phyloP scores from a whole-genome alignment of 2,113 vertebrate species.

The Nesoenas mayeri region DNA sequence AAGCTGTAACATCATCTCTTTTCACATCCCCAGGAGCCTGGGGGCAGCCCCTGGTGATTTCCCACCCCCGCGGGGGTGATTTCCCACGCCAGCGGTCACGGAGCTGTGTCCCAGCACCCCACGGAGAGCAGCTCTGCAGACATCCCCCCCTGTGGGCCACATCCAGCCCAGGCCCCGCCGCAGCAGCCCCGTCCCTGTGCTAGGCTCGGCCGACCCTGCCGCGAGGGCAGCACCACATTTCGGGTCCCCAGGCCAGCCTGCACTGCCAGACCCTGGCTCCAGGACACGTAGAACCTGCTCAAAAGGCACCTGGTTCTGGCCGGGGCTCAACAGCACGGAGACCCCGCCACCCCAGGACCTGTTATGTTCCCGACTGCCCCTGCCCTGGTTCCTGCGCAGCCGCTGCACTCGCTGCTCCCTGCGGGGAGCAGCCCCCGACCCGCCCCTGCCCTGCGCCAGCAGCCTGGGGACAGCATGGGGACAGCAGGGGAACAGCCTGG shows the following conservation, averaged over 20 bases:
- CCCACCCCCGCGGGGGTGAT: too few relatives aligned
- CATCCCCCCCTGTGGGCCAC: too few relatives aligned
- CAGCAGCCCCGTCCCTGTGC: not conserved
- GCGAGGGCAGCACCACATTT: too few relatives aligned
- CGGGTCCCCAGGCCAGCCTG: not conserved
- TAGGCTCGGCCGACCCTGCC: not conserved
- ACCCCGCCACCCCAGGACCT: not conserved
- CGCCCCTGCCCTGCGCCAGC: too few relatives aligned
- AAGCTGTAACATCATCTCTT: not conserved
- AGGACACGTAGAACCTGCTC: not conserved
- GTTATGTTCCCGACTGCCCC: too few relatives aligned
- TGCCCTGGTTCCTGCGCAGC: not conserved
- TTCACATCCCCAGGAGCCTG: not conserved
- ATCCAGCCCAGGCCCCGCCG: too few relatives aligned
- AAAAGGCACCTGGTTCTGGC: not conserved
- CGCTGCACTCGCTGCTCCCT: not conserved
- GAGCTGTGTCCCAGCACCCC: rapidly evolving
- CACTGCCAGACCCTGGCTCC: not conserved
- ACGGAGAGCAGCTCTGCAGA: not conserved
- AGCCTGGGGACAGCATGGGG: not conserved
- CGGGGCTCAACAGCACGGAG: not conserved
- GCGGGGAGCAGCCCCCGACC: rapidly evolving
- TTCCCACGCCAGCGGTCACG: not conserved
- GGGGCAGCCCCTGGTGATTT: not conserved
- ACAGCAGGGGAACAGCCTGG: too few relatives aligned